These are phyloP conservation scores for Chaitophorus viminalis DNA, from an alignment of 2,888 invertebrate species.

Conservation along the genomic window DNA sequence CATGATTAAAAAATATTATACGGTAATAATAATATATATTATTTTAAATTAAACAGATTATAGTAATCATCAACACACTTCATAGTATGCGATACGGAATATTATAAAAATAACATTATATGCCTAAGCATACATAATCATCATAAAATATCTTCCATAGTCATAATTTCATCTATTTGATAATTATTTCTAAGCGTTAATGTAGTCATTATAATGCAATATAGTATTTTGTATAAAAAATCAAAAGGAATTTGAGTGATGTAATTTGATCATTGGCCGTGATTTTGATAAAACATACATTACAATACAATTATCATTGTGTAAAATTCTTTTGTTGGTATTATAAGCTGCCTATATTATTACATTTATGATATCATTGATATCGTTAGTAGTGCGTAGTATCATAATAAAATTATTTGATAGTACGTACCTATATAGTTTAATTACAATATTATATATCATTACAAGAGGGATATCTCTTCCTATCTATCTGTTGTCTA, in stretches of 20 bases:
- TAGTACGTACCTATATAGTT: background rate
- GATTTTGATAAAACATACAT: conserved; percentile 37
- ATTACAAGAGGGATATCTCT: too few relatives aligned
- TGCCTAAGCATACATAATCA: background rate
- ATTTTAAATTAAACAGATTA: too few relatives aligned
- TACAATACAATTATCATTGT: conserved; percentile 9
- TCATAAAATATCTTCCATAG: background rate
- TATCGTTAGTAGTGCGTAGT: background rate
- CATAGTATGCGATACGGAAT: background rate
- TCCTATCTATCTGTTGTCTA: too few relatives aligned
- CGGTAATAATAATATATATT: too few relatives aligned
- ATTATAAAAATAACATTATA: background rate
- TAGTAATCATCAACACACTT: too few relatives aligned
- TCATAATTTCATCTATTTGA: background rate
- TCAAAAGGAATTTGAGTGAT: conserved; percentile 7
- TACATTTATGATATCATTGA: background rate
- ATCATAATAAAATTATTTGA: background rate
- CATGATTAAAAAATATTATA: too few relatives aligned
- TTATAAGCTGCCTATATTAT: conserved; percentile 4
- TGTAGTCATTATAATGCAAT: background rate
- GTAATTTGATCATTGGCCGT: conserved; percentile 2
- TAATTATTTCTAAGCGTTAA: conserved; percentile 5
- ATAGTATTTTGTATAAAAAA: background rate
- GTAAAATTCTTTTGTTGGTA: conserved; percentile 34
- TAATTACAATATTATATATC: background rate